Evolutionary conservation across 2,797 vertebrate species (phyloP).

Genomic region (Crocidura indochinensis): DNA sequence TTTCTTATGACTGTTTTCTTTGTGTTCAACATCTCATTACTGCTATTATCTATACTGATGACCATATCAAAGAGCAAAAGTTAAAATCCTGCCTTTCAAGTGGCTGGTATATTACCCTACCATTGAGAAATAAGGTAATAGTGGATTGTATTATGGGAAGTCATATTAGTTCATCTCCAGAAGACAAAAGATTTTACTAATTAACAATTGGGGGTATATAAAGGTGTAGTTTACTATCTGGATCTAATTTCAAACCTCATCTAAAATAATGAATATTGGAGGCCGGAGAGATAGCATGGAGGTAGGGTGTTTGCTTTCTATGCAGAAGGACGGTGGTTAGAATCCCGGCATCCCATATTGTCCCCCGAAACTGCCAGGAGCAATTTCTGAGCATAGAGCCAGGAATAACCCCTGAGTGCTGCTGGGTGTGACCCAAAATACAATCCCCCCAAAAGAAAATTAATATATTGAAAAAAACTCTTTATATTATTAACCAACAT

Average conservation of each 20-base stretch:
- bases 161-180: conserved; percentile 90
- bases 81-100: conserved; percentile 71
- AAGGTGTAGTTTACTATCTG: conserved; percentile 91
- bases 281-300: no score
- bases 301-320: no score
- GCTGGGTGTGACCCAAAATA: no score
- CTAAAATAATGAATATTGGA: conserved; percentile 85
- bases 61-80: conserved; percentile 88
- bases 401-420: no score
- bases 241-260: conserved; percentile 91
- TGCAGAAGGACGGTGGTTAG: no score
- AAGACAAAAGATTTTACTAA: conserved; percentile 88
- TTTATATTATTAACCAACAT: conserved; percentile 76
- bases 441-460: conserved; percentile 72
- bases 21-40: conserved; percentile 77
- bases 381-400: no score
- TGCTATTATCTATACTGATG: conserved; percentile 62
- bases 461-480: conserved; percentile 87
- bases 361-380: no score
- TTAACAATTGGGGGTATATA: conserved; percentile 87
- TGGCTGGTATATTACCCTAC: conserved; percentile 86
- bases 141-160: conserved; percentile 86
- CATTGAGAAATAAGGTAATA: conserved; percentile 89
- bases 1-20: conserved; percentile 75
- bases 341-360: no score